A percentile compares a stretch with the other conserved stretches of the same genome.
Evolutionary conservation across 2,113 vertebrate species (phyloP).

Genomic region (Saccopteryx bilineata): DNA sequence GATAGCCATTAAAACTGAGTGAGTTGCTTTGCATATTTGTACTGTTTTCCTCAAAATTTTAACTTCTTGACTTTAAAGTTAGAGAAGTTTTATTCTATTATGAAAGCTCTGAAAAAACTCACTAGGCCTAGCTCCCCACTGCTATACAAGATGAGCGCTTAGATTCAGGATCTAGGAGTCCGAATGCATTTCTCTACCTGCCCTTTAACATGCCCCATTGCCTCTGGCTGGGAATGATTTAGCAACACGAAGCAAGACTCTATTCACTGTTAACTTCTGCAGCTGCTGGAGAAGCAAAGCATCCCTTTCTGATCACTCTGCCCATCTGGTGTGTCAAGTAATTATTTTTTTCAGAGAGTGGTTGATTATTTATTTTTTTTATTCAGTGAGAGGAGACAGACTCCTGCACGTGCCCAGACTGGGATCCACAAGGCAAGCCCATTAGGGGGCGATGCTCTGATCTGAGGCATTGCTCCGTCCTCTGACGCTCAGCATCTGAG

Average conservation of each 20-base stretch:
- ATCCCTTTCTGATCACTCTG: not conserved
- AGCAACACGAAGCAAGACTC: not conserved
- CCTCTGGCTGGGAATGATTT: not conserved
- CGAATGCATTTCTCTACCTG: not conserved
- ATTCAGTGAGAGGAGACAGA: too few relatives aligned
- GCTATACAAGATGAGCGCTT: not conserved
- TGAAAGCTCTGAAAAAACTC: not conserved
- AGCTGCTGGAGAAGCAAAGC: not conserved
- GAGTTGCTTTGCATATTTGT: not conserved
- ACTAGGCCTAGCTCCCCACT: not conserved
- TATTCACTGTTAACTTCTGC: not conserved
- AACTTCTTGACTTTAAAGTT: conserved; percentile 2
- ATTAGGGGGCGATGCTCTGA: too few relatives aligned
- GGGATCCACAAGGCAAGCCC: too few relatives aligned
- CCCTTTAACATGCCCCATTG: not conserved
- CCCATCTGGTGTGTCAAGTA: not conserved
- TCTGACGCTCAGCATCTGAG: too few relatives aligned
- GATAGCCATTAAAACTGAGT: not conserved
- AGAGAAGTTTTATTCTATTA: not conserved
- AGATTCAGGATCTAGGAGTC: not conserved
- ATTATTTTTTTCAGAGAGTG: not conserved
- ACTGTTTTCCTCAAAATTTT: conserved; percentile 25
- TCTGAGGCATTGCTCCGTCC: too few relatives aligned
- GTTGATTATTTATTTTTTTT: too few relatives aligned
- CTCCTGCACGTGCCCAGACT: too few relatives aligned